Percentiles rank a stretch among this genome's conserved stretches.
These are phyloP conservation scores for Ernsta delagoae DNA, from an alignment of 2,888 invertebrate genomes.

Conservation along the genomic window DNA sequence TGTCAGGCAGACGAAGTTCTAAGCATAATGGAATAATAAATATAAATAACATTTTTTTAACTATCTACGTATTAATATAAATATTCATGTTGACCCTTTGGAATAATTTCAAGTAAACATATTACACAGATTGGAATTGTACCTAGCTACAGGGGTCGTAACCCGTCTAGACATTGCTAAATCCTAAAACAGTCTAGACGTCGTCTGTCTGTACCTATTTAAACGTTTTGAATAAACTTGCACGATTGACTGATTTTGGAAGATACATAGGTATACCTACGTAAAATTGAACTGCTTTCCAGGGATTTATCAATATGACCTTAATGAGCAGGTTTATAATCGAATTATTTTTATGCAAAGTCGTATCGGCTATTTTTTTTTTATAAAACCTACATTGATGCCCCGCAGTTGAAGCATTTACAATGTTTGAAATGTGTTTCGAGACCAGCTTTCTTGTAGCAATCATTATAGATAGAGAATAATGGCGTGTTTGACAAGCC, in stretches of 20 bases:
- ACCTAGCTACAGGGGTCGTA: slow-evolving; percentile 59
- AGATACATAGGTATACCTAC: neutral
- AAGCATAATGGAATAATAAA: too few species aligned
- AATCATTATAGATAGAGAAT: neutral
- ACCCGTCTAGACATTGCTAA: slow-evolving; percentile 76
- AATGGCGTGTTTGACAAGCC: neutral
- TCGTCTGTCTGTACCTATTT: slow-evolving; percentile 43
- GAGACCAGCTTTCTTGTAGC: neutral
- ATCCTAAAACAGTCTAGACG: slow-evolving; percentile 70
- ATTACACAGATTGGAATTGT: neutral
- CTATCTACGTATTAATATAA: neutral
- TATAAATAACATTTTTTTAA: too few species aligned
- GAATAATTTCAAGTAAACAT: neutral
- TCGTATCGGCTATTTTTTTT: neutral
- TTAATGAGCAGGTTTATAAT: too few species aligned
- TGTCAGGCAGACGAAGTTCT: too few species aligned
- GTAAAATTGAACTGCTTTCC: neutral
- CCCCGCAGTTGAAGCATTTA: neutral
- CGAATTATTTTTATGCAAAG: too few species aligned
- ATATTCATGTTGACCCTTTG: neutral
- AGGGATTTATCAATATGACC: neutral
- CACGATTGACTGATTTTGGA: neutral
- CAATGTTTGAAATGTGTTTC: neutral
- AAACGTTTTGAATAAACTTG: neutral
- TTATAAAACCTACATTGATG: neutral